A percentile compares a stretch with the other conserved stretches of the same genome.
Evolutionary conservation across 2,797 vertebrate species (phyloP).

Genomic region (Chelon auratus): DNA sequence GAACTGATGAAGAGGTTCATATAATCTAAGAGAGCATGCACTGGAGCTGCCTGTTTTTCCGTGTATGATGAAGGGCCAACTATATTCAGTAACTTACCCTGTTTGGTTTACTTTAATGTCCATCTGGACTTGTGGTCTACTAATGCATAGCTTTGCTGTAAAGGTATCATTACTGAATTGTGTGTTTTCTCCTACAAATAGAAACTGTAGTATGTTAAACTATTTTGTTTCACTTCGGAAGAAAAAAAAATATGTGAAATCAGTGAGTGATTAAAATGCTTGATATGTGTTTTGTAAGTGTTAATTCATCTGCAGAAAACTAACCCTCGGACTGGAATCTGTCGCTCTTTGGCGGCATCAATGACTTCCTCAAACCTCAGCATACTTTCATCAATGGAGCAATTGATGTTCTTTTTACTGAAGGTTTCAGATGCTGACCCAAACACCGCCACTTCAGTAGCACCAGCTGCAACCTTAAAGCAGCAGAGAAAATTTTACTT

Average conservation of each 20-base stretch:
- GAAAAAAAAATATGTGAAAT: conserved; percentile 14
- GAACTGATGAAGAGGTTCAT: neutral
- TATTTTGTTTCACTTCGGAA: conserved; percentile 20
- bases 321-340: conserved; percentile 93
- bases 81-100: conserved; percentile 37
- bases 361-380: conserved; percentile 91
- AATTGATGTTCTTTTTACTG: conserved; percentile 94
- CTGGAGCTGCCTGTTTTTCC: conserved; percentile 33
- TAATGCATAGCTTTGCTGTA: conserved; percentile 61
- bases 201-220: conserved; percentile 30
- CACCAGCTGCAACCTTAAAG: conserved; percentile 91
- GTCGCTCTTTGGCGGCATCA: conserved; percentile 85
- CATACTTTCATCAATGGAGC: conserved; percentile 95
- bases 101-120: conserved; percentile 47
- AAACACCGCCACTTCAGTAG: conserved; percentile 94
- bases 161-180: conserved; percentile 69
- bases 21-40: conserved; percentile 25
- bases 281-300: conserved; percentile 34
- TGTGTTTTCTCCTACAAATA: conserved; percentile 45
- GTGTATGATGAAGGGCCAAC: conserved; percentile 34
- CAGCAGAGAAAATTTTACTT: conserved; percentile 52
- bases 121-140: conserved; percentile 71
- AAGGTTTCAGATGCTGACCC: conserved; percentile 95
- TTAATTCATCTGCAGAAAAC: conserved; percentile 58
- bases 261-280: conserved; percentile 10